A percentile compares a stretch with the other conserved stretches of the same genome.
phyloP scores from a whole-genome alignment of 2,797 vertebrate genomes.

The Lutjanus argentimaculatus region DNA sequence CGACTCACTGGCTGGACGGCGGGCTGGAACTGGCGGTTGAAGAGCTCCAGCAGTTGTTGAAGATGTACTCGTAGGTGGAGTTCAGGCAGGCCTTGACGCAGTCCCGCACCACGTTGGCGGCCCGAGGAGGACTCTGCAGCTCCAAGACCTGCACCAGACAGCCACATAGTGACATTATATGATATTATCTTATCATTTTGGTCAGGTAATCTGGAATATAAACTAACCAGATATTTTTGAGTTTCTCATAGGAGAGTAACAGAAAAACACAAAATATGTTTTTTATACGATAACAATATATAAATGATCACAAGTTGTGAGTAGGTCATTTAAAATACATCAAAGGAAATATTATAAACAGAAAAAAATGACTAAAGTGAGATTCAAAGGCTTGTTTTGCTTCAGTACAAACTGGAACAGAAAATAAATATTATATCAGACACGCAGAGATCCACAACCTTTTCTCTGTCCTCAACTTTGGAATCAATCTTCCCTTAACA shows the following conservation, averaged over 20 bases:
- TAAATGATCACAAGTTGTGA: background rate
- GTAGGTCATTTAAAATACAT: background rate
- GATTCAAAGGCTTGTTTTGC: background rate
- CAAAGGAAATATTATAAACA: background rate
- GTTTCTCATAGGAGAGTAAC: background rate
- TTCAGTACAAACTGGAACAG: background rate
- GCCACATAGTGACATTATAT: background rate
- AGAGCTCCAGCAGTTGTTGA: conserved; percentile 98
- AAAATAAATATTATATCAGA: background rate
- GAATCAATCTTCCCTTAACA: conserved; percentile 27
- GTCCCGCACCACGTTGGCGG: conserved; percentile 95
- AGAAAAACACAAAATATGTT: background rate
- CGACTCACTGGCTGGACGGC: conserved; percentile 83
- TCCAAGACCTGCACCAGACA: conserved; percentile 90
- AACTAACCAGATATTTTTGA: background rate
- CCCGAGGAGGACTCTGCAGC: conserved; percentile 95
- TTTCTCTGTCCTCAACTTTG: conserved; percentile 11
- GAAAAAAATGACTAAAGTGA: background rate
- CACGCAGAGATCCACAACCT: background rate
- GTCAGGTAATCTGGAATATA: background rate
- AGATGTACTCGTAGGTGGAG: conserved; percentile 98
- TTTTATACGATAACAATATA: background rate
- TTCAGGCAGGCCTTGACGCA: conserved; percentile 98
- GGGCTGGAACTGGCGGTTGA: conserved; percentile 93
- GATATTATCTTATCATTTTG: background rate